phyloP scores from a whole-genome alignment of 2,113 vertebrate species.

The Sinocyclocheilus anophthalmus region DNA sequence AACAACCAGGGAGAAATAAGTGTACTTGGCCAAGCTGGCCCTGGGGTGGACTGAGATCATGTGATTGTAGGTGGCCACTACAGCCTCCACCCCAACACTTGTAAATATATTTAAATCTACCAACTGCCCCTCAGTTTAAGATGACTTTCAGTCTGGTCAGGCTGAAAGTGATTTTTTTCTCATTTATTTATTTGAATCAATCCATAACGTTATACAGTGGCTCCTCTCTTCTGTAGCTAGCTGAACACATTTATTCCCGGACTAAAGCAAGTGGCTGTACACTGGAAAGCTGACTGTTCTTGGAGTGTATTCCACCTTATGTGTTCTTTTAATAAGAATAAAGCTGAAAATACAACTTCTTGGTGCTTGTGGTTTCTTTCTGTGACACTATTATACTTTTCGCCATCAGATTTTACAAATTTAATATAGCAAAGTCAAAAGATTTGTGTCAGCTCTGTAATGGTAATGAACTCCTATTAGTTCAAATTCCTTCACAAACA shows the following conservation, averaged over 20 bases:
- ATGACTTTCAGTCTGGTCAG: constrained; percentile 27
- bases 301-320: constrained; percentile 60
- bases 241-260: constrained; percentile 29
- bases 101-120: constrained; percentile 59
- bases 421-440: neutral
- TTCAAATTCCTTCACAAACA: neutral
- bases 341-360: constrained; percentile 59
- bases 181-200: constrained; percentile 42
- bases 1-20: neutral
- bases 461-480: neutral
- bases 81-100: constrained; percentile 58
- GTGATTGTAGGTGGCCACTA: neutral
- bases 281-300: constrained; percentile 60
- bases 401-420: neutral
- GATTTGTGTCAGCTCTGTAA: neutral
- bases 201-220: constrained; percentile 1
- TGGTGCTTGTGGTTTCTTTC: constrained; percentile 29
- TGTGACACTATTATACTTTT: neutral
- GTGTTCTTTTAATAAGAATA: constrained; percentile 75
- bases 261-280: constrained; percentile 39
- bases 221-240: constrained; percentile 14
- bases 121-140: constrained; percentile 27
- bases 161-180: constrained; percentile 5
- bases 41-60: constrained; percentile 56
- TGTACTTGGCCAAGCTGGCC: constrained; percentile 46